Evolutionary conservation across 2,888 invertebrate species (phyloP).

Genomic region (Clusia tigrina): DNA sequence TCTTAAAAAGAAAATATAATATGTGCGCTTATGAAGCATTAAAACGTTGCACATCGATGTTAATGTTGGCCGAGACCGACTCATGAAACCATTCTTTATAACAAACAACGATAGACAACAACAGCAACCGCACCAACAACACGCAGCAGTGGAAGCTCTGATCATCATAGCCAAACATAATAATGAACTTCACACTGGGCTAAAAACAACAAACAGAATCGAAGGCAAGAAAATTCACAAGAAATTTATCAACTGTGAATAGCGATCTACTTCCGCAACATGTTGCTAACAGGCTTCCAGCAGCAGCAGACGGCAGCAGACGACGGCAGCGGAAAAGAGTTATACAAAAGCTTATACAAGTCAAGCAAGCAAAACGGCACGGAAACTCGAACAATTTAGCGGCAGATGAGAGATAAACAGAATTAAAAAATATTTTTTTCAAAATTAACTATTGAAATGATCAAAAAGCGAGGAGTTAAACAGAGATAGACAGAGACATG

Average conservation of each 20-base stretch:
- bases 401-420: too few species aligned
- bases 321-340: not conserved
- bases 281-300: not conserved
- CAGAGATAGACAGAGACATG: not conserved
- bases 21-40: conserved; percentile 5
- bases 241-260: not conserved
- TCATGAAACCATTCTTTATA: not conserved
- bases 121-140: not conserved
- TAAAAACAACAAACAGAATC: not conserved
- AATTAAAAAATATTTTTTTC: too few species aligned
- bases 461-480: not conserved
- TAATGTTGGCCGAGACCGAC: not conserved
- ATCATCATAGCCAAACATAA: not conserved
- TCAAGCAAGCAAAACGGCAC: not conserved
- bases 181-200: not conserved
- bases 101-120: not conserved
- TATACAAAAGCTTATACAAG: not conserved
- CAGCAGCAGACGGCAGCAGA: not conserved
- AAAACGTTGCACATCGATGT: conserved; percentile 1
- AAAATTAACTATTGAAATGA: too few species aligned
- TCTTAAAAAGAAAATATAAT: not conserved
- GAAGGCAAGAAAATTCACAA: not conserved
- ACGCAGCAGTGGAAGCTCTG: not conserved
- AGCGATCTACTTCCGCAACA: not conserved
- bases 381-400: not conserved